Evolutionary conservation across 2,113 vertebrate species (phyloP).

Genomic region (Eretmochelys imbricata): DNA sequence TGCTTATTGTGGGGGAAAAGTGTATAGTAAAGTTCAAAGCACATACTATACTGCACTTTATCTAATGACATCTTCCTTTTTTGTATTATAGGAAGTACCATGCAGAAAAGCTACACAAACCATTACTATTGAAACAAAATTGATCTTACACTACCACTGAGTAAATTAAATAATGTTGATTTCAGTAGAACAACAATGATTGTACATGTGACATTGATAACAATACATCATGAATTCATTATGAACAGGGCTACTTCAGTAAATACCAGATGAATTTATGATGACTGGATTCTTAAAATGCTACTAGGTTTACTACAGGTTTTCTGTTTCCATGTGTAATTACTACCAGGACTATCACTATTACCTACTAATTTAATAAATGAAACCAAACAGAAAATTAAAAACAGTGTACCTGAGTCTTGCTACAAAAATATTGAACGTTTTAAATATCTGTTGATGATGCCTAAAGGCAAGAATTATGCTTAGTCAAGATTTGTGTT

Average conservation of each 20-base stretch:
- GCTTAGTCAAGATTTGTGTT: background rate
- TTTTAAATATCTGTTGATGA: background rate
- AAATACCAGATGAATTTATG: conserved; percentile 68
- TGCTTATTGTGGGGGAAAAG: background rate
- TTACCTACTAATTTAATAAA: conserved; percentile 19
- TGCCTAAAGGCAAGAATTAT: background rate
- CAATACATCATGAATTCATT: conserved; percentile 69
- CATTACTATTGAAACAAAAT: conserved; percentile 42
- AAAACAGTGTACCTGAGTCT: background rate
- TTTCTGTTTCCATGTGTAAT: conserved; percentile 66
- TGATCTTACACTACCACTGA: conserved; percentile 64
- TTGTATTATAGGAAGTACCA: background rate
- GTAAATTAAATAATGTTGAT: conserved; percentile 65
- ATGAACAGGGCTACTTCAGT: conserved; percentile 53
- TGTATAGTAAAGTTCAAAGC: background rate
- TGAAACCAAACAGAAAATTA: conserved; percentile 1
- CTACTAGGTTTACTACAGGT: conserved; percentile 62
- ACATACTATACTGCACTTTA: background rate
- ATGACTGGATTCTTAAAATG: conserved; percentile 69
- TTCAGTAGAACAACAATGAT: conserved; percentile 65
- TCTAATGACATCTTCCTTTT: conserved; percentile 16
- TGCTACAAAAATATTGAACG: background rate
- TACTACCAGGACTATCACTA: conserved; percentile 53
- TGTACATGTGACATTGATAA: conserved; percentile 57
- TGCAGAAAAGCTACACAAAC: conserved; percentile 32